phyloP scores from a whole-genome alignment of 2,888 invertebrate species.

The Agonopterix heracliana region DNA sequence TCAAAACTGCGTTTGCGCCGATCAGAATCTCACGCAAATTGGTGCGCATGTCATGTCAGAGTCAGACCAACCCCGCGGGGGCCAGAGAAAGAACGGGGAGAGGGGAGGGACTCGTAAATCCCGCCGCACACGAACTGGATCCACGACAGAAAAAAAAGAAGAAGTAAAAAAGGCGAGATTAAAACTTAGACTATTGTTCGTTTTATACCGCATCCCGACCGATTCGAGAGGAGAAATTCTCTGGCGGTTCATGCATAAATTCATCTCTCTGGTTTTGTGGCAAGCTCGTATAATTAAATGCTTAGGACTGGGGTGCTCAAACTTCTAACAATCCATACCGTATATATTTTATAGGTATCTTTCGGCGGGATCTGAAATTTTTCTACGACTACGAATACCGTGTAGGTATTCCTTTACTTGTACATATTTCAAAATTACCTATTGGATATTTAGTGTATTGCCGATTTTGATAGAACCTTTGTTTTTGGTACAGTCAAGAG shows the following conservation, averaged over 20 bases:
- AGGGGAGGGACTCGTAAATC: conserved; percentile 42
- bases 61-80: conserved; percentile 13
- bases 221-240: conserved; percentile 46
- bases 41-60: conserved; percentile 36
- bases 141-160: conserved; percentile 37
- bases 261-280: conserved; percentile 63
- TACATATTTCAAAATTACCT: no score
- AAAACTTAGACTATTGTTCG: conserved; percentile 73
- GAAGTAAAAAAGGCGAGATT: conserved; percentile 42
- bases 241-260: conserved; percentile 68
- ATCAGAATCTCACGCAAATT: conserved; percentile 7
- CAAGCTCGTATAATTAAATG: conserved; percentile 61
- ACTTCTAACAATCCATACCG: neutral
- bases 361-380: no score
- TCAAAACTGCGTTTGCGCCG: neutral
- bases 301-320: conserved; percentile 13
- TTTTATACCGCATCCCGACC: conserved; percentile 47
- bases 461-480: no score
- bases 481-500: no score
- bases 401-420: no score
- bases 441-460: no score
- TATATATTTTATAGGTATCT: no score
- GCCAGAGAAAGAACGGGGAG: conserved; percentile 32
- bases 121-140: conserved; percentile 59
- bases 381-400: no score